These are phyloP conservation scores for Epsilonema sp. DNA, from an alignment of 2,888 invertebrate species.

Conservation along the genomic window DNA sequence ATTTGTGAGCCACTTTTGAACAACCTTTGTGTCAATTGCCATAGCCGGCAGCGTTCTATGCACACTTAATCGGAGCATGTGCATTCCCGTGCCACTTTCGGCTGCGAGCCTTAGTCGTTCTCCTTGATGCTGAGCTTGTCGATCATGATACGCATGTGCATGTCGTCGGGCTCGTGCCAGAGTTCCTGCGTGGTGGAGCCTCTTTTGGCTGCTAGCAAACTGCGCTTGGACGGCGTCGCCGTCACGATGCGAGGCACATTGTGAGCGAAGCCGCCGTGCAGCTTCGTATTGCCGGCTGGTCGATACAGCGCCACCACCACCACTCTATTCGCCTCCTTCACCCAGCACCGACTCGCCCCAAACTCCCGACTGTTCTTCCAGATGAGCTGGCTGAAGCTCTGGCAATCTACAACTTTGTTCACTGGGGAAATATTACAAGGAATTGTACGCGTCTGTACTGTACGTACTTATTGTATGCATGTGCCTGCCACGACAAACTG, in stretches of 20 bases:
- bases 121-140: too few species aligned
- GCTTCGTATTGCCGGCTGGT: constrained; percentile 14
- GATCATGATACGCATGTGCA: too few species aligned
- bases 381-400: constrained; percentile 26
- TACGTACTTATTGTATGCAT: neutral
- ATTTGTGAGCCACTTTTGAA: too few species aligned
- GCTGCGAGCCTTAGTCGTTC: too few species aligned
- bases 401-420: constrained; percentile 17
- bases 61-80: too few species aligned
- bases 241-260: neutral
- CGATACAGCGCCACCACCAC: constrained; percentile 26
- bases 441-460: neutral
- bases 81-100: too few species aligned
- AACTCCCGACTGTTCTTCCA: constrained; percentile 21
- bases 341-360: constrained; percentile 22
- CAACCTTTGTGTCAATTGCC: too few species aligned
- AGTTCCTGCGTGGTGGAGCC: too few species aligned
- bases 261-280: neutral
- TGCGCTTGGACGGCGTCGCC: neutral
- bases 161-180: too few species aligned
- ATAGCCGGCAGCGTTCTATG: too few species aligned
- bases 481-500: neutral
- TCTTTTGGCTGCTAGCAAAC: too few species aligned
- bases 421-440: neutral
- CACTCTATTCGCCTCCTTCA: constrained; percentile 22